Evolutionary conservation across 2,797 vertebrate genomes (phyloP).

Genomic region (Distichodus sexfasciatus): DNA sequence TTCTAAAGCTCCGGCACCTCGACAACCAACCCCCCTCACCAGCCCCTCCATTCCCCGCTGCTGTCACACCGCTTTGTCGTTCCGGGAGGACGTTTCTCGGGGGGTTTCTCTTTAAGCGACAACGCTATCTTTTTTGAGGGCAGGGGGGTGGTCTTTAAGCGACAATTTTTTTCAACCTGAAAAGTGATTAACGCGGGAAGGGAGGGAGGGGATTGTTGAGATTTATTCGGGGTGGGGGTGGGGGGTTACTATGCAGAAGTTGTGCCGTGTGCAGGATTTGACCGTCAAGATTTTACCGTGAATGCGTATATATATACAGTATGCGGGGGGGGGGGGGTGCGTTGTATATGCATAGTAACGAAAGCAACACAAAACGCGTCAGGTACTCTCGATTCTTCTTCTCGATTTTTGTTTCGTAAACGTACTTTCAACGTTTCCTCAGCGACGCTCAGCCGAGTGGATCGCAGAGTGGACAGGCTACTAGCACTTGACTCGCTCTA

Average conservation of each 20-base stretch:
- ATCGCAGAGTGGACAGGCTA: conserved; percentile 79
- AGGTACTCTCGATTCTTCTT: conserved; percentile 76
- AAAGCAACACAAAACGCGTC: conserved; percentile 71
- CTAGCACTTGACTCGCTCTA: conserved; percentile 95
- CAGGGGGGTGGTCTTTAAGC: too few species aligned
- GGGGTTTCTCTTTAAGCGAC: too few species aligned
- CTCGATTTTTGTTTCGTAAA: conserved; percentile 82
- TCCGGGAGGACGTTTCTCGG: too few species aligned
- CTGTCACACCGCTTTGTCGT: too few species aligned
- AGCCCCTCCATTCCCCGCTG: too few species aligned
- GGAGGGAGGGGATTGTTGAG: conserved; percentile 28
- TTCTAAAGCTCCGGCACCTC: neutral
- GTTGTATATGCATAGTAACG: conserved; percentile 70
- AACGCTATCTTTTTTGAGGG: too few species aligned
- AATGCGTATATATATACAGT: conserved; percentile 65
- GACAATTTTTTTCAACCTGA: too few species aligned
- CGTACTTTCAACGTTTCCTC: conserved; percentile 95
- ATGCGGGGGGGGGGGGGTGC: conserved; percentile 66
- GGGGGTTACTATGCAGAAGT: conserved; percentile 92
- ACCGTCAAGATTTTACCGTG: conserved; percentile 71
- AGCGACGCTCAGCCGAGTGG: conserved; percentile 80
- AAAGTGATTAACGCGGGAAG: conserved; percentile 54
- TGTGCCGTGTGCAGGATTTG: conserved; percentile 88
- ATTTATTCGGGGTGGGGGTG: conserved; percentile 66
- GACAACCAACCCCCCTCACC: conserved; percentile 27